Evolutionary conservation across 2,888 invertebrate genomes (phyloP).

Genomic region (Drosophila nr. medialis): DNA sequence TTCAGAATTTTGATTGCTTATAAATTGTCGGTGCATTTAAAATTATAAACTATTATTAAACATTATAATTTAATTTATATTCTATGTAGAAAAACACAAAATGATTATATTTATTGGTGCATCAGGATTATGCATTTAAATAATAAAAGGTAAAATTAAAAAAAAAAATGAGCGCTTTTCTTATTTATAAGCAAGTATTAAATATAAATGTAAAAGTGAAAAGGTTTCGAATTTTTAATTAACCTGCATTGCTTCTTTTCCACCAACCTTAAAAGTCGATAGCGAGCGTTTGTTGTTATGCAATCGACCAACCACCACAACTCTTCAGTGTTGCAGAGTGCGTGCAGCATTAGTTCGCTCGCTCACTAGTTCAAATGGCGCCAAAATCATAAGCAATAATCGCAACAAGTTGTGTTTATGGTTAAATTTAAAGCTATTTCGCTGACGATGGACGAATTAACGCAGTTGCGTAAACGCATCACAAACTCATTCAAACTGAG

Average conservation of each 20-base stretch:
- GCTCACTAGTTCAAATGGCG: slow-evolving; percentile 41
- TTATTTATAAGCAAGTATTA: neutral
- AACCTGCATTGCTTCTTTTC: neutral
- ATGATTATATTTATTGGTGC: neutral
- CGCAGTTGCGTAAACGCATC: slow-evolving; percentile 86
- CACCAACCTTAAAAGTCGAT: neutral
- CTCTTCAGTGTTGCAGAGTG: slow-evolving; percentile 12
- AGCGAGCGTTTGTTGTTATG: neutral
- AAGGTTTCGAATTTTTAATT: neutral
- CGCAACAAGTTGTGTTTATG: slow-evolving; percentile 32
- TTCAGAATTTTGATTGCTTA: neutral
- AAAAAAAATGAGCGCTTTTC: neutral
- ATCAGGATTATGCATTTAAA: neutral
- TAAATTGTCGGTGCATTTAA: neutral
- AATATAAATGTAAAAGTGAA: neutral
- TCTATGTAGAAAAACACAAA: neutral
- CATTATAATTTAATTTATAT: neutral
- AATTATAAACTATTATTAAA: neutral
- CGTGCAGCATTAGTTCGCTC: slow-evolving; percentile 1
- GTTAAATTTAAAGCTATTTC: neutral
- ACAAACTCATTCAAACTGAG: slow-evolving; percentile 90
- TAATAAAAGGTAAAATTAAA: neutral
- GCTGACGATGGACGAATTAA: slow-evolving; percentile 71
- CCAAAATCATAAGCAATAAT: slow-evolving; percentile 37
- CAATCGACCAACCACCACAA: slow-evolving; percentile 16